Evolutionary conservation across 2,888 invertebrate genomes (phyloP).

Genomic region (Nephrotoma appendiculata): DNA sequence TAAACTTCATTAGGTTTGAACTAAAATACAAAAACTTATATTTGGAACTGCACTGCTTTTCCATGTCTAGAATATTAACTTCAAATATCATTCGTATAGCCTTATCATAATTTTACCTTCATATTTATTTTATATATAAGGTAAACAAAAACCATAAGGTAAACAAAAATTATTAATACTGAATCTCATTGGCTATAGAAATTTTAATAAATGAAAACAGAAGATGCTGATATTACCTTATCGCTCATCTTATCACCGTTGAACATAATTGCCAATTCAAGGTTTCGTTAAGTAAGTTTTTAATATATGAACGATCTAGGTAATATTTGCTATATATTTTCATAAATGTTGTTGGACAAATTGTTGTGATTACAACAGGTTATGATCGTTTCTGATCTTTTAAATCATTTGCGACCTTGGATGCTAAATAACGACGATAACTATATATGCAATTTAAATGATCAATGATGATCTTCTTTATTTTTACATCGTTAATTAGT

Average conservation of each 20-base stretch:
- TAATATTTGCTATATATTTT: not conserved
- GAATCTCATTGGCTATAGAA: not conserved
- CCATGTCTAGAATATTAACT: too few species aligned
- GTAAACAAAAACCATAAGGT: not conserved
- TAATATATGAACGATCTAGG: not conserved
- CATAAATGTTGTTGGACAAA: not conserved
- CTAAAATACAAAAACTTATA: too few species aligned
- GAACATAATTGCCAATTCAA: not conserved
- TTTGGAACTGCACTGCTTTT: too few species aligned
- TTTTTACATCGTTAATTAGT: not conserved
- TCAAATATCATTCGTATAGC: too few species aligned
- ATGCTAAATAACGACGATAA: not conserved
- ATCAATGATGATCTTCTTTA: not conserved
- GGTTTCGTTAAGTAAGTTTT: not conserved
- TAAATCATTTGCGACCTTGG: not conserved
- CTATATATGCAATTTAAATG: not conserved
- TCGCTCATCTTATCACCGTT: not conserved
- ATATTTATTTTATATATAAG: not conserved
- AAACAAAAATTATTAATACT: not conserved
- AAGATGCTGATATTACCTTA: not conserved
- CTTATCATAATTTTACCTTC: too few species aligned
- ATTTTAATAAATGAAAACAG: not conserved
- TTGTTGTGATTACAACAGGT: not conserved
- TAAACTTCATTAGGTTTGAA: too few species aligned
- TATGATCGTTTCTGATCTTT: not conserved